phyloP scores from a whole-genome alignment of 2,797 vertebrate genomes.

The Gymnopithys bicolor region DNA sequence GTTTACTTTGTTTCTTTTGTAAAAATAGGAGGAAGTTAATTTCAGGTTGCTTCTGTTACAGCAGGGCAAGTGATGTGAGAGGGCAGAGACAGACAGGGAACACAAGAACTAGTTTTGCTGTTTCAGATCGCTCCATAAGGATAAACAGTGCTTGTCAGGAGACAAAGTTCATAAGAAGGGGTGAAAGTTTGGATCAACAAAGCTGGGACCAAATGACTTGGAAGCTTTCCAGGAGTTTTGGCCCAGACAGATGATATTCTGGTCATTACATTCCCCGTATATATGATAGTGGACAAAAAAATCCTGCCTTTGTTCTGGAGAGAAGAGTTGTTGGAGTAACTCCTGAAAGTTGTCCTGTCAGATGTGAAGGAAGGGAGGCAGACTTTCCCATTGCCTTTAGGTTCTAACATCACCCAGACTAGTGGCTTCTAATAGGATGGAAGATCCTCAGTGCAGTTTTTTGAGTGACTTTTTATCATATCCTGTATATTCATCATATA shows the following conservation, averaged over 20 bases:
- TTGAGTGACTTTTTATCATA: not conserved
- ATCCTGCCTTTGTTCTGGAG: not conserved
- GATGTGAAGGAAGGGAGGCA: not conserved
- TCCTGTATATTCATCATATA: not conserved
- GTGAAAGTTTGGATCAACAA: not conserved
- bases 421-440: not conserved
- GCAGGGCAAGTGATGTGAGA: not conserved
- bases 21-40: not conserved
- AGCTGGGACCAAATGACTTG: not conserved
- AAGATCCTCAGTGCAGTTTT: not conserved
- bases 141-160: not conserved
- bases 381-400: not conserved
- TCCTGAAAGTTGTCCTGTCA: not conserved
- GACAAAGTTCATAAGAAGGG: not conserved
- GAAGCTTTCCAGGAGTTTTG: not conserved
- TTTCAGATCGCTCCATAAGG: not conserved
- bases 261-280: not conserved
- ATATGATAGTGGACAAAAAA: not conserved
- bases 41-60: not conserved
- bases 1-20: not conserved
- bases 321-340: not conserved
- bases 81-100: not conserved
- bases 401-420: not conserved
- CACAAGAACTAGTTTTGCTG: not conserved
- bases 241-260: not conserved